Evolutionary conservation across 2,888 invertebrate species (phyloP).

Genomic region (Listrodromus nycthemerus): DNA sequence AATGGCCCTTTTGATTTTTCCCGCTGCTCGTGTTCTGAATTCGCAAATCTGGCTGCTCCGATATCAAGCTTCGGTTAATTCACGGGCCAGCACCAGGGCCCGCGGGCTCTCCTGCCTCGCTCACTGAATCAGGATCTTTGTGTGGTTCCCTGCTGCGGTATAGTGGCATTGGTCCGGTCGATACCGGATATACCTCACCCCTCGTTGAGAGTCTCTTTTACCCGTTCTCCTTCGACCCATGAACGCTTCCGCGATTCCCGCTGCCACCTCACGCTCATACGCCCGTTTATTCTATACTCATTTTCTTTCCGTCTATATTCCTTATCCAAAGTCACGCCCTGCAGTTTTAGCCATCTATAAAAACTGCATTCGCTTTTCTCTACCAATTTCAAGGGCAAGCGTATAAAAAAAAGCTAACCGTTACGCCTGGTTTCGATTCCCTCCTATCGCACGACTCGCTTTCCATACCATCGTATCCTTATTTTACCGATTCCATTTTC

Average conservation of each 20-base stretch:
- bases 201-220: slow-evolving; percentile 13
- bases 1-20: slow-evolving; percentile 41
- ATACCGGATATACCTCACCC: slow-evolving; percentile 24
- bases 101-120: neutral
- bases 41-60: slow-evolving; percentile 71
- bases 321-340: slow-evolving; percentile 21
- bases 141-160: slow-evolving; percentile 27
- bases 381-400: neutral
- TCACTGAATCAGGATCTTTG: slow-evolving; percentile 32
- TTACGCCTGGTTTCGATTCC: neutral
- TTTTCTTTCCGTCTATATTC: neutral
- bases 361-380: slow-evolving; percentile 31
- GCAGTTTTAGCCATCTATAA: slow-evolving; percentile 36
- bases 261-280: neutral
- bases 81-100: slow-evolving; percentile 68
- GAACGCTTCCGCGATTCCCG: slow-evolving; percentile 24
- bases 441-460: neutral
- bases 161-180: slow-evolving; percentile 24
- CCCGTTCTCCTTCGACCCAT: slow-evolving; percentile 34
- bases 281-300: neutral
- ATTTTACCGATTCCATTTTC: slow-evolving; percentile 3
- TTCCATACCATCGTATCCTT: neutral
- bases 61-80: slow-evolving; percentile 78
- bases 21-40: slow-evolving; percentile 22
- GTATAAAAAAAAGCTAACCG: neutral